phyloP scores from a whole-genome alignment of 2,797 vertebrate species.

The Helicolenus hilgendorfi region DNA sequence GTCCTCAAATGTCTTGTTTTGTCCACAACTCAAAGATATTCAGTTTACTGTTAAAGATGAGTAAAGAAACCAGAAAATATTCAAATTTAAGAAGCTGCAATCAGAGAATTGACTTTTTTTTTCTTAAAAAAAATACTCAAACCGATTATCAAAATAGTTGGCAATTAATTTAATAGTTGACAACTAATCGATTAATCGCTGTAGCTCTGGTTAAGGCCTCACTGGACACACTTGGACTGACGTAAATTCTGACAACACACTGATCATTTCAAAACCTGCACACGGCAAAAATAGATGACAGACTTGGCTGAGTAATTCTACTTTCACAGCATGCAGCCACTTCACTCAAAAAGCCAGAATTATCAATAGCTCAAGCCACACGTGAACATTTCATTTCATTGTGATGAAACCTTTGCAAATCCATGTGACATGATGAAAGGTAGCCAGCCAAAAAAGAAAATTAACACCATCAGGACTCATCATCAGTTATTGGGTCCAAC shows the following conservation, averaged over 20 bases:
- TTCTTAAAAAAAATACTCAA: no score
- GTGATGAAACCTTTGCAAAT: background rate
- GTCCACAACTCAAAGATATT: no score
- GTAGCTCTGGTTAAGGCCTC: no score
- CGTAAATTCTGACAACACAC: background rate
- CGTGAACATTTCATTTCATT: background rate
- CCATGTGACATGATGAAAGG: background rate
- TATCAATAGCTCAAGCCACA: background rate
- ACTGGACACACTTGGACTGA: background rate
- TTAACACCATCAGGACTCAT: background rate
- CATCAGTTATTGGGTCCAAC: background rate
- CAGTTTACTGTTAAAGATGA: no score
- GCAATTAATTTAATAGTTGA: no score
- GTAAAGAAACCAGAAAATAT: no score
- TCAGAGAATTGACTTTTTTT: no score
- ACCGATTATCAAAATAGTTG: no score
- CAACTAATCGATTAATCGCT: no score
- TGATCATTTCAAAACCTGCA: background rate
- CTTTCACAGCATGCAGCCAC: background rate
- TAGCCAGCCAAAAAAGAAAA: background rate
- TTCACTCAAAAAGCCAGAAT: background rate
- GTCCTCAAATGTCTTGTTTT: no score
- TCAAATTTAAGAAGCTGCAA: no score
- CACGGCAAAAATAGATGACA: background rate
- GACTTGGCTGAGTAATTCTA: constrained; percentile 12